A percentile compares a stretch with the other conserved stretches of the same genome.
These are phyloP conservation scores for Perodicticus potto DNA, from an alignment of 2,797 vertebrate species.

Conservation along the genomic window DNA sequence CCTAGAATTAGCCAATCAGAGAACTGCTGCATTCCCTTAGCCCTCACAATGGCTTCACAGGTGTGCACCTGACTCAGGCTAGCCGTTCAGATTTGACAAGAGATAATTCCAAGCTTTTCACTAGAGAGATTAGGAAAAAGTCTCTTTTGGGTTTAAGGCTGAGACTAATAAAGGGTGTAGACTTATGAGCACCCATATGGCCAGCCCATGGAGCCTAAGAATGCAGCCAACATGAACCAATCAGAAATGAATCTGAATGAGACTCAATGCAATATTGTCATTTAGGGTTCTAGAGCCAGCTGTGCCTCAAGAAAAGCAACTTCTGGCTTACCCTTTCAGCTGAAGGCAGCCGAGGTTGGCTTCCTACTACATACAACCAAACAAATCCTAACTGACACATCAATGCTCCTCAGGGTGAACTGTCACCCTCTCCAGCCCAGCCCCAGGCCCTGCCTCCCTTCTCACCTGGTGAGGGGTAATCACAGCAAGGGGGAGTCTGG, in stretches of 20 bases:
- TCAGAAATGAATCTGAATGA: not conserved
- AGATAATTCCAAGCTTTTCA: not conserved
- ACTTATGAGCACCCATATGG: not conserved
- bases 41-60: not conserved
- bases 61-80: not conserved
- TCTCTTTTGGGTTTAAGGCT: not conserved
- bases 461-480: not conserved
- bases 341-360: not conserved
- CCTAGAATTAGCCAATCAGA: not conserved
- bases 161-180: not conserved
- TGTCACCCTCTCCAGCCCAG: not conserved
- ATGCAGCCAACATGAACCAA: not conserved
- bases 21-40: not conserved
- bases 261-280: not conserved
- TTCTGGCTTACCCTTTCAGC: not conserved
- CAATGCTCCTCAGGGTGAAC: not conserved
- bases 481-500: not conserved
- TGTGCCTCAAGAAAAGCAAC: not conserved
- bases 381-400: not conserved
- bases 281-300: not conserved
- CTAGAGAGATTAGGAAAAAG: not conserved
- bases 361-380: not conserved
- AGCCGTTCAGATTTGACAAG: conserved; percentile 40
- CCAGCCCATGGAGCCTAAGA: not conserved
- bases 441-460: not conserved